A percentile compares a stretch with the other conserved stretches of the same genome.
These are phyloP conservation scores for Ictidomys tridecemlineatus DNA, from an alignment of 2,113 vertebrate species.

Conservation along the genomic window DNA sequence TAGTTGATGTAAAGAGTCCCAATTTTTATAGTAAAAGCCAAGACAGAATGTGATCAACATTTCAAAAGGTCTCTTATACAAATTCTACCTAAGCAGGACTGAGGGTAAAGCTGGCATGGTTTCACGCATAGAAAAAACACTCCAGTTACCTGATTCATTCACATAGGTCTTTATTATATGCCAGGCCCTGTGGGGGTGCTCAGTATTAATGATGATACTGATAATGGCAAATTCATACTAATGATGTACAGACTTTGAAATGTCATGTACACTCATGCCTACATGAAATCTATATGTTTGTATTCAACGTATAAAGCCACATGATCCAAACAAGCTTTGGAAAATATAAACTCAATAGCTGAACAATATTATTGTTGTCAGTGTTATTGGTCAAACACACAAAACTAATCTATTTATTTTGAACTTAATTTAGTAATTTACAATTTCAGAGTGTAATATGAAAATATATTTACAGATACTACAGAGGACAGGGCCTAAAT, in stretches of 20 bases:
- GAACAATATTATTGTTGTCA: background rate
- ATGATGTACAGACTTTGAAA: conserved; percentile 46
- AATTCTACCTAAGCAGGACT: background rate
- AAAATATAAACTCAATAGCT: conserved; percentile 35
- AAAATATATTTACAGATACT: background rate
- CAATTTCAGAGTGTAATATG: background rate
- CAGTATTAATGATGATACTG: conserved; percentile 23
- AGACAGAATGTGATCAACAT: conserved; percentile 6
- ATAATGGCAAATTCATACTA: background rate
- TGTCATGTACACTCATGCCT: background rate
- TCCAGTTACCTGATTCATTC: background rate
- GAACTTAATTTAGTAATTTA: conserved; percentile 42
- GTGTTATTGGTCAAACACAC: background rate
- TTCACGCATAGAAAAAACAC: background rate
- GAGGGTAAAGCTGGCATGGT: background rate
- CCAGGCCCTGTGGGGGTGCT: background rate
- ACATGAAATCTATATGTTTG: background rate
- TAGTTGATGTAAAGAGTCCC: background rate
- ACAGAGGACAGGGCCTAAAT: background rate
- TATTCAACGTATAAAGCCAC: background rate
- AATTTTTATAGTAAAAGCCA: background rate
- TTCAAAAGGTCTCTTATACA: background rate
- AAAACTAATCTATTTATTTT: background rate
- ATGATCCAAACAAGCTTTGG: background rate
- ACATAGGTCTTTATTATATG: background rate